Evolutionary conservation across 1,140 invertebrate genomes (phyloP).

Genomic region (Brachionus manjavacas): DNA sequence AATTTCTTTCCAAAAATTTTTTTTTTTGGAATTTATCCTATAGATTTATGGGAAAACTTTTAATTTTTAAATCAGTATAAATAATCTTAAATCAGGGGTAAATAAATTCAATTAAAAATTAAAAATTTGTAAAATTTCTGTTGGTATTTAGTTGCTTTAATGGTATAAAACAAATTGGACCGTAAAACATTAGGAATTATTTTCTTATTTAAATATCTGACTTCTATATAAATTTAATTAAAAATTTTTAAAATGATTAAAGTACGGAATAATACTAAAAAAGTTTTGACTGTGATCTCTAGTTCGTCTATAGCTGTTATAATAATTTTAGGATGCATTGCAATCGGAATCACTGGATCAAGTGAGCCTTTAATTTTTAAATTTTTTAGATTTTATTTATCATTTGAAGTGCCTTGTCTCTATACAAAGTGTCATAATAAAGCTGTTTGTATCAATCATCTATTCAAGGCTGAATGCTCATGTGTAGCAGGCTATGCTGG

Average conservation of each 20-base stretch:
- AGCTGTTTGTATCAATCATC: neutral
- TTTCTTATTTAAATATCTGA: neutral
- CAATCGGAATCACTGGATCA: neutral
- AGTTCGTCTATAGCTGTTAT: neutral
- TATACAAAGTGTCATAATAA: neutral
- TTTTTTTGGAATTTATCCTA: too few relatives aligned
- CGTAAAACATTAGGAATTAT: neutral
- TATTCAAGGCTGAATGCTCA: slow-evolving; percentile 21
- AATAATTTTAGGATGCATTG: neutral
- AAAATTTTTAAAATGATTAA: neutral
- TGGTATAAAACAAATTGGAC: neutral
- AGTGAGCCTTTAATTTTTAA: neutral
- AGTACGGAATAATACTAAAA: neutral
- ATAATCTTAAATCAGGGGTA: too few relatives aligned
- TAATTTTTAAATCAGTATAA: too few relatives aligned
- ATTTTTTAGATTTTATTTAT: neutral
- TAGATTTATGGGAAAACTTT: too few relatives aligned
- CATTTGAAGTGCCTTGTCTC: neutral
- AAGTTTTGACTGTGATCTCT: neutral
- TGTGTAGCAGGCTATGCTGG: neutral
- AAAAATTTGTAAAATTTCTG: too few relatives aligned
- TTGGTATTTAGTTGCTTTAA: neutral
- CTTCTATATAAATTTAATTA: neutral
- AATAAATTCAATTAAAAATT: too few relatives aligned
- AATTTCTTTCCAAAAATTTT: too few relatives aligned